Base-by-base conservation (phyloP, 2,113 vertebrate species). In the Perognathus longimembris region DNA sequence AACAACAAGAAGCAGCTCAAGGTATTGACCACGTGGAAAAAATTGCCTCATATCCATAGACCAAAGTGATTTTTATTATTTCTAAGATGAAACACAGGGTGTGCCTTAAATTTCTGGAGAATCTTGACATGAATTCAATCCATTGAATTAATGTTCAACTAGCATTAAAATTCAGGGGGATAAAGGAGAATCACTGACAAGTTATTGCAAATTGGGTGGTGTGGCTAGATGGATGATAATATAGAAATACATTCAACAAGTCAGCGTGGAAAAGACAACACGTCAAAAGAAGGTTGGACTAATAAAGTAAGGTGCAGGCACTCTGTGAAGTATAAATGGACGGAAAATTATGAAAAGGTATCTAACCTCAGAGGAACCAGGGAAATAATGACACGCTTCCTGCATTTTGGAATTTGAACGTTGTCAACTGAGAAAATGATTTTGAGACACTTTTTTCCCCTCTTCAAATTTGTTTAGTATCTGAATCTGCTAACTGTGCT, bases 61-160 rank as follows among this genome's bases (percentile, higher is more conserved):
- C 34, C 32, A 82, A 69, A 64, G 34, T 26, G 74, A 88, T 64
- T 88, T 21, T 57, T 17, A 78, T 34, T 26, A 61, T 76, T 92
- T 88, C 18, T 64, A 84, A 70, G 71, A 32, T 40, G 42, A 85
- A 32, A 12, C 30, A 3, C 57, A 24, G 30, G 2, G 18, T 20
- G 14, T 64, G 42, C 18, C n/a, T 86, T 82, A 92, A 77, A 78
- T 74, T 61, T 32, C 21, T 17, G 6, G 26, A 57, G 4, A 67
- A 63, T 64, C 85, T 81, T 92, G 45, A 61, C 63, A 89, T 88
- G 63, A 78, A 73, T 17, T 88, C 69, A 74, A 76, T 11, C 9
- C 20, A 12, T 63, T 90, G 28, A 80, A 74, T n/a, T 78, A 69
- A 17, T 63, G 0, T 85, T 80, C 50, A 54, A 54, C 50, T 54